Evolutionary conservation across 2,797 vertebrate species (phyloP).

Genomic region (Fratercula arctica): DNA sequence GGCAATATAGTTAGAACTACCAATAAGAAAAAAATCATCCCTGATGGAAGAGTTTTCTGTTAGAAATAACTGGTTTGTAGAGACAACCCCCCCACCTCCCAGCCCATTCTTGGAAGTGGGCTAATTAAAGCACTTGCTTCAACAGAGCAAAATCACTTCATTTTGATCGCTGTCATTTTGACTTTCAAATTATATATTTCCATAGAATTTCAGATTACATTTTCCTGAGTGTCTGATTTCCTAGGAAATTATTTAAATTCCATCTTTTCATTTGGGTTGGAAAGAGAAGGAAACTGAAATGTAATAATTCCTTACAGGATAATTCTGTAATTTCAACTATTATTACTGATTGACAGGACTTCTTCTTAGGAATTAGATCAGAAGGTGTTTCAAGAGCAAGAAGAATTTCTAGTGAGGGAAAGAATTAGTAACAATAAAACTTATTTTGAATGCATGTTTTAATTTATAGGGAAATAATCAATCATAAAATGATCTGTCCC

Average conservation of each 20-base stretch:
- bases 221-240: neutral
- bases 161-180: neutral
- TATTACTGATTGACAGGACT: neutral
- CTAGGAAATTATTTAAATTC: conserved; percentile 19
- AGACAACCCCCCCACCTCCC: neutral
- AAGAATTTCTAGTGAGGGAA: neutral
- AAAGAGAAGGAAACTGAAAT: neutral
- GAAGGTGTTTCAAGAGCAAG: neutral
- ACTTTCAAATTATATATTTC: conserved; percentile 11
- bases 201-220: neutral
- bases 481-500: neutral
- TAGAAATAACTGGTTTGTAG: neutral
- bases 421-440: neutral
- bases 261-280: neutral
- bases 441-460: neutral
- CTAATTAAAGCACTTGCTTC: neutral
- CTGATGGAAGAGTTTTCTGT: neutral
- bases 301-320: neutral
- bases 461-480: neutral
- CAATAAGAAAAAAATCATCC: neutral
- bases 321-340: neutral
- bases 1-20: neutral
- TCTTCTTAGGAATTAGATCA: neutral
- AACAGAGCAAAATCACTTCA: neutral
- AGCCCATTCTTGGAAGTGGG: neutral